Evolutionary conservation across 2,888 invertebrate genomes (phyloP), one percentile per base, ranked within the genome.

Genomic region (Laspeyria flexula): DNA sequence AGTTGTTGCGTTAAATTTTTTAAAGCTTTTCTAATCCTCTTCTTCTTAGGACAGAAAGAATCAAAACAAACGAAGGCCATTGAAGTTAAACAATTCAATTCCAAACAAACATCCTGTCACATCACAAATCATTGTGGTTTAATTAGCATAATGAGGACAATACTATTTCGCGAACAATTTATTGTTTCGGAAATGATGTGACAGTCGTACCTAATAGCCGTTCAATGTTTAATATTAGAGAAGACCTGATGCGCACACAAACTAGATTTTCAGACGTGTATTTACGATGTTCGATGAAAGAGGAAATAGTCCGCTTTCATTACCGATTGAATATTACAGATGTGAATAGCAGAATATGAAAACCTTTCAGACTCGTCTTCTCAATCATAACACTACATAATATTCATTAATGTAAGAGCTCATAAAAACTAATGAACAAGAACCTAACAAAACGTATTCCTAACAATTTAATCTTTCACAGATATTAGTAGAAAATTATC

Each of bases 361-460:
- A 39, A 33, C 45, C 45, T 11, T 33, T 25, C n/a, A 35, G 0
- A 35, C 12, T 33, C 33, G 33, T 43, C 44, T 38, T 44, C 18
- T 39, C 31, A 16, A 27, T 15, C 5, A 39, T 30, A 47, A 46
- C 30, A 53, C 31, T 27, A n/a, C n/a, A n/a, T 58, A 46, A 52
- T 54, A 43, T 52, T 44, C 49, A 58, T 52, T 51, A 44, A 53
- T 33, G 52, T 57, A 59, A 60, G 38, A 58, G 45, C 40, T 48
- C 37, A 46, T 41, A 29, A 34, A 49, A 57, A 54, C 47, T n/a
- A n/a, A n/a, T n/a, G n/a, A n/a, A n/a, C n/a, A n/a, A n/a, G n/a
- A n/a, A n/a, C n/a, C n/a, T n/a, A n/a, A n/a, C n/a, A n/a, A n/a
- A n/a, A n/a, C n/a, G n/a, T n/a, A n/a, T n/a, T n/a, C n/a, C n/a